Evolutionary conservation across 2,888 invertebrate species (phyloP), one percentile per base, ranked within the genome.

Genomic region (Scaptomyza cyrtandrae): DNA sequence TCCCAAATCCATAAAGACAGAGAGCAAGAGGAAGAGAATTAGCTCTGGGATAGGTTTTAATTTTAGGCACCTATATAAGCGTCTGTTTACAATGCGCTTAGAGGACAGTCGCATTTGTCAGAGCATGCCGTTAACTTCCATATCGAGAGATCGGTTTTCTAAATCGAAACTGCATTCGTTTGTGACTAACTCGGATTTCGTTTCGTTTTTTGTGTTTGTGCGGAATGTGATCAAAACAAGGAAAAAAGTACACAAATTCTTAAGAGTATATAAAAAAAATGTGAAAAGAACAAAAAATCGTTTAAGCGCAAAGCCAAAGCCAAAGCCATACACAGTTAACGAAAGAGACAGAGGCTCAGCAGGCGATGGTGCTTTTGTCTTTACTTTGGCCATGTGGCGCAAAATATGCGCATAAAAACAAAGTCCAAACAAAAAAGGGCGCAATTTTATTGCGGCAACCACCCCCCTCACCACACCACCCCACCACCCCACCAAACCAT

Each of bases 41-140:
- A 2, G 24, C 14, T 41, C 39, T 67, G 50, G 19, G 39, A 39
- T 49, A 43, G 49, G 56, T 75, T 79, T 80, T 80, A 81, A 87
- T 78, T 88, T 81, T 86, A 85, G 75, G 81, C 77, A 76, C 72
- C 74, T 80, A 88, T 90, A 90, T 90, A 90, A 90, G 85, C 68
- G 62, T 80, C 65, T 86, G 83, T 82, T 90, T 89, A 84, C 74
- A 78, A 52, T 63, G 68, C 65, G 74, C 63, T 60, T 53, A 71
- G 71, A 70, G 72, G 58, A 75, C 88, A 90, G 90, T 90, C 76
- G 79, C 64, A 57, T 71, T 79, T 80, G 53, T 78, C 71, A 70
- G 66, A 44, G 74, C 74, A 50, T 50, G 65, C 68, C 75, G 75
- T 67, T 48, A 71, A 80, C 76, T 84, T 50, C 60, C 48, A 60